phyloP scores from a whole-genome alignment of 2,113 vertebrate species.

The Natator depressus region DNA sequence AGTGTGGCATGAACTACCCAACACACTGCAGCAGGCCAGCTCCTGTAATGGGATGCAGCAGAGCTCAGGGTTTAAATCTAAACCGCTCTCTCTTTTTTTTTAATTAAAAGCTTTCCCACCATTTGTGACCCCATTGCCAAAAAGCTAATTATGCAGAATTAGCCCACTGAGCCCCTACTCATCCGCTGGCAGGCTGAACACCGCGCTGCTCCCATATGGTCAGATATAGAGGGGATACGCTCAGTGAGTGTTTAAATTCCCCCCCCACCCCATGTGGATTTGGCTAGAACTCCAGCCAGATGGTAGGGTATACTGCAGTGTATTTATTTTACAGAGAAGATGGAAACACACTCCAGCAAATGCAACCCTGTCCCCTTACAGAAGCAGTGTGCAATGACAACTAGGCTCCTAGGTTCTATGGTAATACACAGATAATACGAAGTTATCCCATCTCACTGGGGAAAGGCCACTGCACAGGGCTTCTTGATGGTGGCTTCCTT shows the following conservation, averaged over 20 bases:
- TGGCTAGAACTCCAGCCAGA: not conserved
- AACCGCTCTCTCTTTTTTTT: not conserved
- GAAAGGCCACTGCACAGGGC: not conserved
- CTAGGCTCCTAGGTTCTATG: not conserved
- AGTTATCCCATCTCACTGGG: rapidly evolving
- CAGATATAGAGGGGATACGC: not conserved
- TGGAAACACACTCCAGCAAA: not conserved
- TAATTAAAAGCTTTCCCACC: not conserved
- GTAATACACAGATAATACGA: not conserved
- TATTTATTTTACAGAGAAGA: not conserved
- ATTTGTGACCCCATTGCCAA: not conserved
- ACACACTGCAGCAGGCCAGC: not conserved
- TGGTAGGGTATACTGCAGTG: not conserved
- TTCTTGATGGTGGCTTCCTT: not conserved
- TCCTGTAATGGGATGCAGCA: not conserved
- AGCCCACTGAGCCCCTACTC: not conserved
- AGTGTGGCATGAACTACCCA: not conserved
- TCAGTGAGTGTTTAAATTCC: not conserved
- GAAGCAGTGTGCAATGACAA: not conserved
- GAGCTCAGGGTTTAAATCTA: not conserved
- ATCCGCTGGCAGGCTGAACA: not conserved
- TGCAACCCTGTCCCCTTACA: not conserved
- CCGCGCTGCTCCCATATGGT: not conserved
- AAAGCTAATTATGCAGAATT: not conserved
- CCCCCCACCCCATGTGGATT: rapidly evolving